These are phyloP conservation scores for Passer montanus DNA, from an alignment of 2,113 vertebrate species.

Conservation along the genomic window DNA sequence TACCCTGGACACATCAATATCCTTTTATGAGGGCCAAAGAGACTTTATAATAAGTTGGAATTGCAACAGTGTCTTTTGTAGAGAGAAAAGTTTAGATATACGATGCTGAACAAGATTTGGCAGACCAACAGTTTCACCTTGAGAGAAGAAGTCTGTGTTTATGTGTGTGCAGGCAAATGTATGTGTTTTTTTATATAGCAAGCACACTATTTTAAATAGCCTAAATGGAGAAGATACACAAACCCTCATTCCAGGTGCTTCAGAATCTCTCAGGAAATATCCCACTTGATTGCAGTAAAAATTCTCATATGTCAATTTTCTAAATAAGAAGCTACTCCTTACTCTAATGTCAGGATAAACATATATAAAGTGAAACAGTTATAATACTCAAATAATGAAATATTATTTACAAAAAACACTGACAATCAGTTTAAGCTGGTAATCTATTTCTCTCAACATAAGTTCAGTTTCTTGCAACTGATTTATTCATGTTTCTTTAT, in stretches of 20 bases:
- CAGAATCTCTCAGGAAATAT: background rate
- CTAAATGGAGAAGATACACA: background rate
- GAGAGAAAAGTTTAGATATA: background rate
- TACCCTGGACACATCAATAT: background rate
- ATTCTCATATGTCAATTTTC: background rate
- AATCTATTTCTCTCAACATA: background rate
- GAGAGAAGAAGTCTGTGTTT: background rate
- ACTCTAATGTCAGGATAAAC: background rate
- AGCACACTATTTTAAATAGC: background rate
- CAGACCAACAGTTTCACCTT: background rate
- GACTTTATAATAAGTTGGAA: background rate
- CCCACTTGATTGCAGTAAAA: background rate
- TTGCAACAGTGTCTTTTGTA: background rate
- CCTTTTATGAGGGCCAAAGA: background rate
- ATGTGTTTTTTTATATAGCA: background rate
- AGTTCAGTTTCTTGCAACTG: background rate
- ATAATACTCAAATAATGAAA: background rate
- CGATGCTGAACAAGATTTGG: background rate
- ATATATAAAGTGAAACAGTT: background rate
- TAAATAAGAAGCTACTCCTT: background rate
- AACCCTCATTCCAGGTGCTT: background rate
- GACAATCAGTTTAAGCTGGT: background rate
- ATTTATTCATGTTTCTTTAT: background rate
- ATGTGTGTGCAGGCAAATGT: background rate
- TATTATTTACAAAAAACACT: background rate